These are phyloP conservation scores for Schlechtendalia chinensis DNA, from an alignment of 1,140 invertebrate genomes.

Conservation along the genomic window DNA sequence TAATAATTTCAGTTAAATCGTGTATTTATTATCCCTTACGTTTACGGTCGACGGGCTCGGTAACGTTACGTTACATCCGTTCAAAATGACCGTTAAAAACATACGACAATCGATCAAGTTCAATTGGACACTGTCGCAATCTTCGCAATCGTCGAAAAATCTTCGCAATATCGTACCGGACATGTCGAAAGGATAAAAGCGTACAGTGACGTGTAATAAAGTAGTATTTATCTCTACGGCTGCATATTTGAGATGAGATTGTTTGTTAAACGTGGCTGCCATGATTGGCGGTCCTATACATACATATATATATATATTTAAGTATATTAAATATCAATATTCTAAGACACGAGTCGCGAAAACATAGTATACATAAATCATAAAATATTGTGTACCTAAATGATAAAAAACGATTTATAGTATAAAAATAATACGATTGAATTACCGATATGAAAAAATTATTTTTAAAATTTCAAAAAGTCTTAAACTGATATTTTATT, in stretches of 20 bases:
- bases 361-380: no score
- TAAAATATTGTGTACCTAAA: background rate
- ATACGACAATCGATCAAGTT: background rate
- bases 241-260: slow-evolving; percentile 19
- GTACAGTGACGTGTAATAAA: background rate
- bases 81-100: background rate
- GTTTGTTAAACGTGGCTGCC: slow-evolving; percentile 37
- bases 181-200: slow-evolving; percentile 30
- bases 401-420: no score
- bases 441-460: no score
- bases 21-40: slow-evolving; percentile 17
- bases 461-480: no score
- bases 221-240: background rate
- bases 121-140: slow-evolving; percentile 5
- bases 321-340: background rate
- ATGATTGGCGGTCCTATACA: slow-evolving; percentile 8
- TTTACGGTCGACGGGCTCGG: background rate
- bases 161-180: slow-evolving; percentile 8
- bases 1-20: background rate
- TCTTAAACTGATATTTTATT: no score
- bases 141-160: slow-evolving; percentile 1
- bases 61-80: background rate
- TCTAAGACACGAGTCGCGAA: background rate
- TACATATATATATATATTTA: no score
- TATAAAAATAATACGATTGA: no score